A percentile compares a stretch with the other conserved stretches of the same genome.
These are phyloP conservation scores for Noctua janthina DNA, from an alignment of 2,888 invertebrate genomes.

Conservation along the genomic window DNA sequence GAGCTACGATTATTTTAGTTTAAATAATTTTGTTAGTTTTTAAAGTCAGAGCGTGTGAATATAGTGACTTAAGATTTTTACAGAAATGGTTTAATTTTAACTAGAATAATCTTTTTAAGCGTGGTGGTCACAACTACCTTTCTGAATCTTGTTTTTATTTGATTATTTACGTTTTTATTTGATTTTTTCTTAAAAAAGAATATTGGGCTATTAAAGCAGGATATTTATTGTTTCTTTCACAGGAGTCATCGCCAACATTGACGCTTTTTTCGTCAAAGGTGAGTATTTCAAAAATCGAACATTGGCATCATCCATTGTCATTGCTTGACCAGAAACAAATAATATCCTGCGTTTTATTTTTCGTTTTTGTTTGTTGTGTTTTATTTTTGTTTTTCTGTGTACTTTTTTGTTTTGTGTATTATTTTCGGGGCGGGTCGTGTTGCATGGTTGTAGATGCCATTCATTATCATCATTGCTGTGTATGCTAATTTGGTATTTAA, in stretches of 20 bases:
- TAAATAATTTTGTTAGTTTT: neutral
- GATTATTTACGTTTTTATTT: conserved; percentile 54
- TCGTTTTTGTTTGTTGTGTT: conserved; percentile 59
- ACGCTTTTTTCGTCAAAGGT: conserved; percentile 95
- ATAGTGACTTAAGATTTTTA: neutral
- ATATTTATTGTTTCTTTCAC: conserved; percentile 90
- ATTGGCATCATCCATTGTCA: conserved; percentile 73
- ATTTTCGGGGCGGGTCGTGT: conserved; percentile 52
- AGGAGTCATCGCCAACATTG: conserved; percentile 95
- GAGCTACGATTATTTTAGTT: neutral
- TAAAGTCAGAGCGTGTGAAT: too few relatives aligned
- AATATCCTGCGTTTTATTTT: conserved; percentile 76
- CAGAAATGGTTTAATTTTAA: neutral
- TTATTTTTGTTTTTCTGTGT: conserved; percentile 46
- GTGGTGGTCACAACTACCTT: neutral
- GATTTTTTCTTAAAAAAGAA: conserved; percentile 54
- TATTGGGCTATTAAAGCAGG: conserved; percentile 85
- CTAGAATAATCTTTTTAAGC: neutral
- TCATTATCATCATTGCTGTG: conserved; percentile 66
- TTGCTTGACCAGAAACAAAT: conserved; percentile 79
- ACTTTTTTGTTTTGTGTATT: conserved; percentile 54
- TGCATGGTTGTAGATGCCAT: conserved; percentile 65
- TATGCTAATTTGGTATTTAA: conserved; percentile 60
- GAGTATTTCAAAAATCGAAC: conserved; percentile 83
- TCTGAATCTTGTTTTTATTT: conserved; percentile 35